Conservation (phyloP, 1,140 invertebrate genomes). For the Aphaenogaster ashmeadi region DNA sequence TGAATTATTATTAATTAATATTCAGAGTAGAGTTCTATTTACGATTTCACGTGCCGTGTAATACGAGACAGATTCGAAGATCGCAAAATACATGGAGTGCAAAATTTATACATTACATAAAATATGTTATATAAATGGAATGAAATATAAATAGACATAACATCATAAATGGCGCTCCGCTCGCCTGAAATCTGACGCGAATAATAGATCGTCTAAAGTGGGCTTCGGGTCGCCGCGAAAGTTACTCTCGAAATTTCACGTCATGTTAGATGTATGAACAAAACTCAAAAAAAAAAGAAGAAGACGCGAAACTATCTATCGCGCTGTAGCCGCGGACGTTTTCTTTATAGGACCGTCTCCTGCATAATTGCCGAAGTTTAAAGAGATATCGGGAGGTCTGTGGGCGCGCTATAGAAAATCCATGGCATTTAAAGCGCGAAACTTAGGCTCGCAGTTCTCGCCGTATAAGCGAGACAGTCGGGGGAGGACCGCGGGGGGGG, state of each 20-base stretch:
- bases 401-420: constrained; percentile 19
- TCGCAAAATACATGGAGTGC: neutral
- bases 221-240: neutral
- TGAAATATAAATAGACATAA: no score
- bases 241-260: constrained; percentile 1
- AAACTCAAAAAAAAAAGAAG: neutral
- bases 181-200: neutral
- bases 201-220: neutral
- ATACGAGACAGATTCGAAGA: neutral
- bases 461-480: neutral
- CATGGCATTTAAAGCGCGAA: constrained; percentile 18
- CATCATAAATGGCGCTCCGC: neutral
- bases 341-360: constrained; percentile 9
- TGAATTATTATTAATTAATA: neutral
- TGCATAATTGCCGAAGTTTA: constrained; percentile 34
- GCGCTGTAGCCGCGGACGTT: neutral
- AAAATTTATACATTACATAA: no score
- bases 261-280: neutral
- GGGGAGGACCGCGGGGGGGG: no score
- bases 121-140: no score
- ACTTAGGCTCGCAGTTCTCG: constrained; percentile 24
- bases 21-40: neutral
- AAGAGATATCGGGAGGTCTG: neutral
- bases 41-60: neutral
- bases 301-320: constrained; percentile 11